Evolutionary conservation across 1,140 invertebrate species (phyloP), one percentile per base, ranked within the genome.

Genomic region (Drosophila aff.): DNA sequence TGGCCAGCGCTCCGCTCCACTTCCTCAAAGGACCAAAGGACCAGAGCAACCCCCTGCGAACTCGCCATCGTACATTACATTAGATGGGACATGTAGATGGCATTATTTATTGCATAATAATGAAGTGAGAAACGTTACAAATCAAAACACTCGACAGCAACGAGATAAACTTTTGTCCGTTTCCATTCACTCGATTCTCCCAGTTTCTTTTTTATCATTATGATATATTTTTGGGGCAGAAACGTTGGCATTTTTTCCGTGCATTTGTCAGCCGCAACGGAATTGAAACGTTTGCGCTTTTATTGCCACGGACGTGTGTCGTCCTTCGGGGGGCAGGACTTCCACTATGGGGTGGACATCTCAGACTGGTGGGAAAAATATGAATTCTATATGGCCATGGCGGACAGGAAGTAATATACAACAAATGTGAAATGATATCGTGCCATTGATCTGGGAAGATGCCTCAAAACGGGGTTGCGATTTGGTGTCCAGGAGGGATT

Each of bases 121-220:
- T 92, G 87, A 92, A 92, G 91, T 92, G 91, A 92, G 87, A 92
- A 92, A 92, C 91, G 91, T 92, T 91, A 92, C 91, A 92, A 92
- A 92, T 92, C 91, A 92, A 92, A 92, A 92, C 91, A 92, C 91
- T 92, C 91, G 91, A 92, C 91, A 76, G 78, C 84, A 84, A 75
- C 69, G 50, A 90, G 82, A 87, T 87, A 87, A 89, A 84, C 53
- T 91, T 82, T 71, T 23, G 49, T 68, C 66, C 65, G 43, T 47
- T 65, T 18, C 50, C 50, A 47, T 61, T 76, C 67, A 46, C 49
- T 47, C 49, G 33, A 16, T 59, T 40, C 26, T 65, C 4, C 28
- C 6, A 23, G 10, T 61, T 46, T 5, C 18, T 44, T 77, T 72
- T 91, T 91, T 91, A 87, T 81, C 74, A 86, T 91, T 86, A 68